Base-by-base conservation (phyloP, 2,797 vertebrate genomes). In the Acipenser transmontanus region DNA sequence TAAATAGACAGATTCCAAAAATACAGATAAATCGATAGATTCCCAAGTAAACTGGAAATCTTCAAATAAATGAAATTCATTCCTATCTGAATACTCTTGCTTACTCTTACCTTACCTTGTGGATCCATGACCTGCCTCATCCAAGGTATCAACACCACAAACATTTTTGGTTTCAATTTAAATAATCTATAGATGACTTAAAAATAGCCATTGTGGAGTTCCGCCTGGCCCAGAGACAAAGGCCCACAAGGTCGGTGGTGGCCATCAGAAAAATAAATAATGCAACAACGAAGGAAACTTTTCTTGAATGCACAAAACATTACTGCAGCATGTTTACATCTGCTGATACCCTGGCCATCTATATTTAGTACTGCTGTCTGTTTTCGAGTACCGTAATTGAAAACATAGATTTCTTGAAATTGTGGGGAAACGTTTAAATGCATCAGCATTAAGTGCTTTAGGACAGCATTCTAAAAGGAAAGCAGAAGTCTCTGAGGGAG, bases 1-100 rank as follows among this genome's bases (percentile, higher is more conserved):
- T 34, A 34, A 17, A 71, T 48, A 14, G 65, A 66, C 64, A 63
- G 65, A 68, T 71, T 67, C 54, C 71, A 62, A 20, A 73, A 65
- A 34, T 68, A 50, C 61, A 62, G 69, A 73, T 64, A 47, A 4
- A 34, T 34, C 34, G 34, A 17, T 51, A 69, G 65, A 50, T 61
- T 66, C 69, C 74, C 74, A 34, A 71, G 71, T 64, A 75, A 80
- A 77, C 73, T 74, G 52, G 64, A 63, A 62, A 64, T 59, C 52
- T 61, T 59, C 60, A 70, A 64, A 73, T 70, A 66, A 70, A 75
- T 67, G 48, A 70, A 70, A 69, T 66, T 66, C 72, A 73, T 69
- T 70, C 72, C 64, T 70, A 71, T 67, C 34, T 34, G 34, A 34
- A 34, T 34, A 34, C 34, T 34, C 34, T 34, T 34, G 34, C 34